Evolutionary conservation across 2,797 vertebrate species (phyloP).

Genomic region (Neostethus bicornis): DNA sequence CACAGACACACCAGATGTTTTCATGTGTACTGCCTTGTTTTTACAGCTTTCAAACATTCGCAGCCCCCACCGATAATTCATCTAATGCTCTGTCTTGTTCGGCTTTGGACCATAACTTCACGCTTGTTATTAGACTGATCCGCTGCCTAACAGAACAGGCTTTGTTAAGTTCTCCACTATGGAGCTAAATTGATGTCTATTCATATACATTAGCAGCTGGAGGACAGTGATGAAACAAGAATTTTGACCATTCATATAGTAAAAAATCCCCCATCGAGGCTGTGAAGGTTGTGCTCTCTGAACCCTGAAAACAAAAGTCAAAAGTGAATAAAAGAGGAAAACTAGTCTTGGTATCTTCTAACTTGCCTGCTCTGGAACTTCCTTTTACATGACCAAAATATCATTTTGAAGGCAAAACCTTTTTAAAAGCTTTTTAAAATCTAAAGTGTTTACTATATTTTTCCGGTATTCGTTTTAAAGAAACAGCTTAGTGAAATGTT

Average conservation of each 20-base stretch:
- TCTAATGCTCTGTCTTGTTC: conserved; percentile 56
- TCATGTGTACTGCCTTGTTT: conserved; percentile 59
- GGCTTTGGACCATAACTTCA: conserved; percentile 49
- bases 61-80: conserved; percentile 57
- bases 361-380: background rate
- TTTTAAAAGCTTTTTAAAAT: too few relatives aligned
- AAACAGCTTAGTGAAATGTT: too few relatives aligned
- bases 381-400: background rate
- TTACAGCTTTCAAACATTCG: conserved; percentile 71
- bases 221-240: background rate
- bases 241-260: background rate
- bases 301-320: background rate
- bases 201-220: conserved; percentile 6
- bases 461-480: too few relatives aligned
- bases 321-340: background rate
- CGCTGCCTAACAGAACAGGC: conserved; percentile 25
- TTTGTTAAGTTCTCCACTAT: conserved; percentile 19
- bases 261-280: conserved; percentile 1
- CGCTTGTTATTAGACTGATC: conserved; percentile 50
- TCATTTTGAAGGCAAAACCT: too few relatives aligned
- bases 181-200: conserved; percentile 1
- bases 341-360: too few relatives aligned
- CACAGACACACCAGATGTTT: conserved; percentile 59
- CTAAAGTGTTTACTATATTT: too few relatives aligned
- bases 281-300: background rate